phyloP scores from a whole-genome alignment of 2,888 invertebrate species.

The Andrena trimmerana region DNA sequence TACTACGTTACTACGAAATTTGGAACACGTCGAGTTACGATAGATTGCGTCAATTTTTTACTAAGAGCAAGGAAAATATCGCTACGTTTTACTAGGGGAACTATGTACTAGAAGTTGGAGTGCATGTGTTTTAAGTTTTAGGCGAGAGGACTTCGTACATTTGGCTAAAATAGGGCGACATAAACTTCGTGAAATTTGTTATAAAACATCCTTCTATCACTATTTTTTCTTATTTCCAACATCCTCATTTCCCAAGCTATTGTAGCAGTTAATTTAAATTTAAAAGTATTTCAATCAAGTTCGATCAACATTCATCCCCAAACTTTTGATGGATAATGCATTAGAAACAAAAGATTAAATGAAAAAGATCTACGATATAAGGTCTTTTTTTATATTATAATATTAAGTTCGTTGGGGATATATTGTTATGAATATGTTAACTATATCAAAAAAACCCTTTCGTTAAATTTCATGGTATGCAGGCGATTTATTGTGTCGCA shows the following conservation, averaged over 20 bases:
- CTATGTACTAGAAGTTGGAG: too few relatives aligned
- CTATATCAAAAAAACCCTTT: neutral
- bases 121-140: too few relatives aligned
- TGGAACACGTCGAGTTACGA: constrained; percentile 37
- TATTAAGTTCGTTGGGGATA: too few relatives aligned
- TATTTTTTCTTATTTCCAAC: too few relatives aligned
- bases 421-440: neutral
- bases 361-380: neutral
- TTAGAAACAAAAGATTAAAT: neutral
- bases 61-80: neutral
- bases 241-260: neutral
- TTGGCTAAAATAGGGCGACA: too few relatives aligned
- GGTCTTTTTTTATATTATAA: neutral
- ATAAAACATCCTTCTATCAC: too few relatives aligned
- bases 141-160: too few relatives aligned
- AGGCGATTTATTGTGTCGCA: neutral
- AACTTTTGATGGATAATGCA: neutral
- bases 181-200: too few relatives aligned
- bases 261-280: neutral
- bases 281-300: neutral
- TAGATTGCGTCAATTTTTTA: constrained; percentile 24
- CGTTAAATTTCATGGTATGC: neutral
- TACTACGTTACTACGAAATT: constrained; percentile 46
- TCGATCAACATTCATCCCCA: neutral
- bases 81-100: too few relatives aligned